These are phyloP conservation scores for Physeter macrocephalus DNA, from an alignment of 2,113 vertebrate genomes.

Conservation along the genomic window DNA sequence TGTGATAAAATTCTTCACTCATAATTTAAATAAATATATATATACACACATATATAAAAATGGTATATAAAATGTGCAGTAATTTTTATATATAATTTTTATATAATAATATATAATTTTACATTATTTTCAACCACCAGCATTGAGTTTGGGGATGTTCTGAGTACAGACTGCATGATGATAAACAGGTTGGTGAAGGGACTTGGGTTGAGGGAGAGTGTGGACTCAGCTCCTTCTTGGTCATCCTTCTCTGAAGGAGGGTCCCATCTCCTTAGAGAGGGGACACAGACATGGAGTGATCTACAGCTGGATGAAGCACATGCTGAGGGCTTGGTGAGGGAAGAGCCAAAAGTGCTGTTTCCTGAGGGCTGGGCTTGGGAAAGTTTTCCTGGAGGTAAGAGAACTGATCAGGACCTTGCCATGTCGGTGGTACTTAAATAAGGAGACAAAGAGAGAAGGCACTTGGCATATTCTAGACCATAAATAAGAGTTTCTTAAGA, in stretches of 20 bases:
- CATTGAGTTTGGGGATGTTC: not conserved
- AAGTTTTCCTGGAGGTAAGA: not conserved
- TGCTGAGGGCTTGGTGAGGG: not conserved
- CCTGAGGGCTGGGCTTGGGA: not conserved
- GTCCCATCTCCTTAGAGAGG: not conserved
- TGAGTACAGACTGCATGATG: not conserved
- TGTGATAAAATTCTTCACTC: not conserved
- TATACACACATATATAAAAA: not conserved
- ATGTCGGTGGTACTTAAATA: not conserved
- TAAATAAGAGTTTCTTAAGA: not conserved
- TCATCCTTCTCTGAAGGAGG: not conserved
- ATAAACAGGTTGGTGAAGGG: not conserved
- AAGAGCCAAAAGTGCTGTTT: not conserved
- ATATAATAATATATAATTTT: not conserved
- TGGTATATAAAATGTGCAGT: not conserved
- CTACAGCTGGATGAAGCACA: too few species aligned
- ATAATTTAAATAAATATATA: not conserved
- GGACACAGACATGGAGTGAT: not conserved
- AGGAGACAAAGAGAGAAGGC: not conserved
- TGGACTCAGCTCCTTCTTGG: not conserved
- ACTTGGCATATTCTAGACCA: not conserved
- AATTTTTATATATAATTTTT: not conserved
- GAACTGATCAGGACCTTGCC: not conserved
- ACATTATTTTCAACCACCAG: not conserved
- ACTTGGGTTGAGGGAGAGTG: not conserved